Base-by-base conservation (phyloP, 2,797 vertebrate species). In the Nyctibius grandis region DNA sequence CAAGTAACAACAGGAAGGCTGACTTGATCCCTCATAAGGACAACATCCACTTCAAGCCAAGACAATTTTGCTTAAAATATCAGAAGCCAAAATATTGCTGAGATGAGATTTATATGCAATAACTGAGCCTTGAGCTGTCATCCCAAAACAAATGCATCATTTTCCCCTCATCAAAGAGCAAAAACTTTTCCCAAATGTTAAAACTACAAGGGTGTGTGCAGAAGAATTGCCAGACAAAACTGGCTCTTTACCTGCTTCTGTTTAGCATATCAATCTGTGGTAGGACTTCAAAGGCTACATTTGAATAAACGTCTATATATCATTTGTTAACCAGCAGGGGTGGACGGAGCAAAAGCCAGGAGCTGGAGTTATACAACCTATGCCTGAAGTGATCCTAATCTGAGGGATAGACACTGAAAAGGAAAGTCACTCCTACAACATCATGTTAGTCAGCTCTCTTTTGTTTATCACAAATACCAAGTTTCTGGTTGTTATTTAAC, bases 1-100 rank as follows among this genome's bases (percentile, higher is more conserved):
- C 82, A 97, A 94, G 95, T 75, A 95, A 92, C 56, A 95, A 93
- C 96, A 96, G 93, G 94, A 94, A 88, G 64, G 26, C 72, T 90
- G 83, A 90, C 61, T 92, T 92, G 85, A 96, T 95, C 91, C 23
- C n/a, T 90, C 85, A 36, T 90, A 95, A 96, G 94, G 88, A 95
- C 94, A 96, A 92, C 74, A 88, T 69, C n/a, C 53, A 84, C 44
- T 86, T 83, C 57, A 76, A 94, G 95, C 94, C 93, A 92, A 94
- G 67, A 75, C 15, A 93, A 81, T 91, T 85, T 91, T 93, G 53
- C 34, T 91, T 90, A 88, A 92, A 92, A 65, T 63, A 79, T 88
- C 63, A 92, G 85, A 95, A 91, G 92, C 61, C 91, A 96, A 89
- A 93, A 77, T 87, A 93, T 91, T 94, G 87, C 85, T 89, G 88